Evolutionary conservation across 2,888 invertebrate genomes (phyloP), one percentile per base, ranked within the genome.

Genomic region (Camponotus fellah): DNA sequence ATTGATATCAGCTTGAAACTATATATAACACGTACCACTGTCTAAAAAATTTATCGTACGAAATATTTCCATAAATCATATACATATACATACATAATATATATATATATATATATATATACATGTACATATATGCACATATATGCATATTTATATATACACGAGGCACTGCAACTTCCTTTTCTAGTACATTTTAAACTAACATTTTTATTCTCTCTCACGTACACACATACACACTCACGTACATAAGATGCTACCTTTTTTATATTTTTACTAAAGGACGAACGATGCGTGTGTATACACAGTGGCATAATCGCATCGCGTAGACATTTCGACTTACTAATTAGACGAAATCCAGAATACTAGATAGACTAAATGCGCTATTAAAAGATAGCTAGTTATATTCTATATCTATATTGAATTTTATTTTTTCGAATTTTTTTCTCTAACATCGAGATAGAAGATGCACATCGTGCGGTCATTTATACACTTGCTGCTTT

Each of bases 181-280:
- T 90, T 90, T 89, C 89, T 90, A 90, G 83, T 79, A 86, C 68
- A 58, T 87, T 90, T 87, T 88, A 49, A 88, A 86, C 68, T 62
- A 80, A 53, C 21, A 65, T 76, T 84, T 86, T 81, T 71, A 87
- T 90, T 87, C 77, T 66, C 58, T 49, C 46, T 14, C 49, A 49
- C 49, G 6, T 6, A 49, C 46, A 46, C 46, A 46, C 14, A 17
- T 17, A 49, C 17, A 49, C 17, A 49, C 17, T 17, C 2, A 17
- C 49, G 17, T 8, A 53, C 49, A 53, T n/a, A 21, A 69, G 58
- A 71, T 34, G 46, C 60, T 80, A 71, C 26, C 58, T 71, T 80
- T 71, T 80, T 71, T 80, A 80, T 80, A 80, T 80, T 80, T 71
- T 71, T 79, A 79, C 60, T 60, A 69, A 80, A 46, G 21, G 46